Evolutionary conservation across 1,140 invertebrate genomes (phyloP).

Genomic region (Drosophila navojoa): DNA sequence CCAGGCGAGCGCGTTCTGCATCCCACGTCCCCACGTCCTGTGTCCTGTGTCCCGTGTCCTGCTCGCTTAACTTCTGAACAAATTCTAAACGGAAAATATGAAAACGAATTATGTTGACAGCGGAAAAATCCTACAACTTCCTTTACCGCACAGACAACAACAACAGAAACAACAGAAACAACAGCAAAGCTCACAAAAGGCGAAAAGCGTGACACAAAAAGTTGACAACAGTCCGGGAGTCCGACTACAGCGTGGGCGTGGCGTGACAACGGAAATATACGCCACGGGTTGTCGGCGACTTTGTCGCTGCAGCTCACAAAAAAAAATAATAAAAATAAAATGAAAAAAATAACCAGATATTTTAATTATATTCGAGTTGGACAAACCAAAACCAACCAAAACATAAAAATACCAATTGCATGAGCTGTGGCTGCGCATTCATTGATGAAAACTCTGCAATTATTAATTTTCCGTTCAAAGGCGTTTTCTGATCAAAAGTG

Average conservation of each 20-base stretch:
- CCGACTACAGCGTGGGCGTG: conserved; percentile 14
- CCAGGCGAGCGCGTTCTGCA: conserved; percentile 62
- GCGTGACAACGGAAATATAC: conserved; percentile 60
- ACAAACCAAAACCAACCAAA: not conserved
- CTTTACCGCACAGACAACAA: conserved; percentile 55
- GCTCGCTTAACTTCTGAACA: conserved; percentile 68
- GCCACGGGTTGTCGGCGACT: conserved; percentile 62
- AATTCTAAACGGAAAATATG: conserved; percentile 82
- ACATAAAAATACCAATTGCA: conserved; percentile 5
- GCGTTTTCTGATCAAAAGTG: too few relatives aligned
- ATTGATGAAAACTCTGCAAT: too few relatives aligned
- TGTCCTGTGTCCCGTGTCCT: conserved; percentile 10
- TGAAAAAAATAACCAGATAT: conserved; percentile 49
- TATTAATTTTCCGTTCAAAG: too few relatives aligned
- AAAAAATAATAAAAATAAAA: too few relatives aligned
- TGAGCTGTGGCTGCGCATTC: not conserved
- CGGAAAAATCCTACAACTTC: conserved; percentile 82
- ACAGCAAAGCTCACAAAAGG: conserved; percentile 39
- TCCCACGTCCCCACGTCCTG: not conserved
- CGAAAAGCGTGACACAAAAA: conserved; percentile 54
- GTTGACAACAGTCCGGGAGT: conserved; percentile 32
- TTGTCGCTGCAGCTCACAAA: conserved; percentile 11
- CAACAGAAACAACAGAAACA: too few relatives aligned
- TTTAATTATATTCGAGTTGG: conserved; percentile 66
- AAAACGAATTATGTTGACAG: conserved; percentile 83